Evolutionary conservation across 2,888 invertebrate genomes (phyloP), one percentile per base, ranked within the genome.

Genomic region (Fabriciana adippe): DNA sequence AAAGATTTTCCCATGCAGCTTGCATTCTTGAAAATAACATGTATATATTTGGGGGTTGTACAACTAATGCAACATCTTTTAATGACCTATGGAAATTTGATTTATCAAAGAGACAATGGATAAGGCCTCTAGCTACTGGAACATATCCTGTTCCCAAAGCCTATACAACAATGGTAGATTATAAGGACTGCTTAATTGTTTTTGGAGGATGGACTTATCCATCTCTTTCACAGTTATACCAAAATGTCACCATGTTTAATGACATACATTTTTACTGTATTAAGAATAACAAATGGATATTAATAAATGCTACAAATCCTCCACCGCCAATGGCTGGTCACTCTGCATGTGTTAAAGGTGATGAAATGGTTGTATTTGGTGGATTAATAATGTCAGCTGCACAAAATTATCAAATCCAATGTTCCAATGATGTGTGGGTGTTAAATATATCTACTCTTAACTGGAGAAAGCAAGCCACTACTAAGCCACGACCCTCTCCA

Each of bases 181-280:
- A 98, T 89, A 95, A 96, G 76, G 96, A 97, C 78, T 95, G 94
- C 74, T 93, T 99, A 74, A 94, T 97, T 71, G 91, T 99, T 64
- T 99, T 98, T 92, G 99, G 99, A 55, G 99, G 99, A 6, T 99
- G 98, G 97, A 96, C 98, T 14, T 97, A 98, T 88, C 98, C 98
- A 31, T 96, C 97, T 73, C 92, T 97, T 67, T 95, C 97, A 85
- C 97, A 97, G 61, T 94, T 96, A 59, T 96, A 96, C 83, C 97
- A 97, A 86, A 96, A 95, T 76, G 96, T 97, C 93, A 95, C 96
- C 75, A 94, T 98, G 84, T 99, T 98, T 84, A 97, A 97, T 86
- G 98, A 99, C 88, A 93, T 99, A 64, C 98, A 99, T 84, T 94
- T 96, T 68, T 99, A 97, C 82, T 96, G 96, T 85, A 95, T 97